Base-by-base conservation (phyloP, 2,797 vertebrate species). In the Iguana delicatissima region DNA sequence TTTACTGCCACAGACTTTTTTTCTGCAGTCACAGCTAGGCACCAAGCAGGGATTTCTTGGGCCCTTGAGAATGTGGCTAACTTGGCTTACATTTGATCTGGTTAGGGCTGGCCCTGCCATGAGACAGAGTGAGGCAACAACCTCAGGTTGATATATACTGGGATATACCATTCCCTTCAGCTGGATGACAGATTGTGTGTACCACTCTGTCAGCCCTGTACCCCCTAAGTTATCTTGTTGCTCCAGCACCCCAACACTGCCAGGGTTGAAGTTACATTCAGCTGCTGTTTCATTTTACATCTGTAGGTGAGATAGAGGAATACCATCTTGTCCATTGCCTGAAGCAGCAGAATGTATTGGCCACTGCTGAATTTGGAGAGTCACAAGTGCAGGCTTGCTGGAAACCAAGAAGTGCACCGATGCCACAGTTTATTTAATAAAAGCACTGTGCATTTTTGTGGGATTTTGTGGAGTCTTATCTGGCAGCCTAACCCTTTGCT, bases 11-110 rank as follows among this genome's bases (percentile, higher is more conserved):
- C 12, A 55, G 1, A 69, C 26, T 6, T 16, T 69, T 50, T 77
- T 84, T 62, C 90, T 77, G 80, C 85, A 87, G 85, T 90, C 92
- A 24, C 89, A 85, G 4, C 35, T 85, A 77, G 79, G 86, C 87
- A 82, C 69, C 81, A 82, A 91, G 91, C 72, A 13, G 26, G 73
- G 79, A 52, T 62, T 29, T 76, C 20, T 55, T 77, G 85, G 46
- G 52, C 35, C 72, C 22, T 59, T 46, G 73, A 22, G 59, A 6
- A 22, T 14, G 2, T 88, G 16, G 35, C 52, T 84, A 55, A 81
- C 89, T 85, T 0, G 42, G 18, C 0, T 50, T 72, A 6, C 2
- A 5, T 80, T 79, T 29, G 62, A 32, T 52, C 32, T 55, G 73
- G 2, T 24, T 38, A 77, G 35, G 38, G 74, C 38, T 24, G 38